Evolutionary conservation across 2,888 invertebrate species (phyloP), one percentile per base, ranked within the genome.

Genomic region (Hyles lineata): DNA sequence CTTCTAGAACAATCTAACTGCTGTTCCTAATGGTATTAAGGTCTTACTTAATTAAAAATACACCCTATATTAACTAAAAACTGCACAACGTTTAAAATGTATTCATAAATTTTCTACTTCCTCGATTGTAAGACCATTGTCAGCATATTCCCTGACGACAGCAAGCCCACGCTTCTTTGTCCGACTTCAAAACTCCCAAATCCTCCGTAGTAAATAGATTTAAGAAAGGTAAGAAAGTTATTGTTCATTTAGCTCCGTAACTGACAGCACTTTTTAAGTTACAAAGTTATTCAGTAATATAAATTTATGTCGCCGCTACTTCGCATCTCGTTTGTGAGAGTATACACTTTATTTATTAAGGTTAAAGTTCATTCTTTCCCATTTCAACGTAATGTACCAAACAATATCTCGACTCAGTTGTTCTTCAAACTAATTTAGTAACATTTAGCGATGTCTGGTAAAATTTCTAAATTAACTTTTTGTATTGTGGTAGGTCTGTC

Each of bases 311-410:
- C 43, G 15, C 43, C 43, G 63, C 21, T 15, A 63, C 35, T 21
- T 21, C 55, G n/a, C 5, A 55, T 35, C 35, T 43, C 35, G 21
- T 63, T 63, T 63, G 11, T 63, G 5, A 43, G 21, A 63, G 43
- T 21, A 63, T 63, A 21, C 35, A n/a, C 21, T 63, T 43, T 63
- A 63, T 43, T 63, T 21, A 63, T 32, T 8, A 63, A 63, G 21
- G 63, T 63, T 63, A 43, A 43, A 63, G 63, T 35, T 63, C 35
- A 63, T 21, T 5, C 43, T 63, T 21, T 35, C 3, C 2, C 35
- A 35, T 17, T 61, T 61, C 29, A 17, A 29, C 62, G 35, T 21
- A 55, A 55, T 9, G 35, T 35, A 43, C 43, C 63, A 63, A 15
- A 63, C 21, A 21, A n/a, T 15, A 35, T 21, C 43, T 21, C 21